A percentile compares a stretch with the other conserved stretches of the same genome.
Conservation (phyloP, 2,113 vertebrate species). For the Pteropus alecto region DNA sequence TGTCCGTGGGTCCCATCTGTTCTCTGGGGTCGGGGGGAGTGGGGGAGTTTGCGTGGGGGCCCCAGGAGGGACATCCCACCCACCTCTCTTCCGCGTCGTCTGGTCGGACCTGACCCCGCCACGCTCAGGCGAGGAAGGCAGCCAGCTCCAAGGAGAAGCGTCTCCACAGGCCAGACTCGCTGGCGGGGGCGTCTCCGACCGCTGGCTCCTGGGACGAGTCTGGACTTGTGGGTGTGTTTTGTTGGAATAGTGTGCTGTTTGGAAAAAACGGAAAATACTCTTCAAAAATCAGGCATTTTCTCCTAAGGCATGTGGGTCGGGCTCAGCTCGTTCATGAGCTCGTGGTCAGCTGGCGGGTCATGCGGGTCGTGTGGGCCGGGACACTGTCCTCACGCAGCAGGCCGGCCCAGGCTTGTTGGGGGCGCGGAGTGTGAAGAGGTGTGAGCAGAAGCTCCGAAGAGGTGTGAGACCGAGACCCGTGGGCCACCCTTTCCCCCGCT, state of each 20-base stretch:
- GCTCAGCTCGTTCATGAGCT: no score
- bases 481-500: background rate
- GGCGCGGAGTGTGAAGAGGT: background rate
- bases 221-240: background rate
- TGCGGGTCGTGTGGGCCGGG: no score
- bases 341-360: background rate
- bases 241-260: background rate
- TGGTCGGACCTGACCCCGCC: background rate
- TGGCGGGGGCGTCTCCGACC: background rate
- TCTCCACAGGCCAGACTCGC: no score
- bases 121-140: background rate
- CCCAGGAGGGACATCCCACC: background rate
- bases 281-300: background rate
- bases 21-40: background rate
- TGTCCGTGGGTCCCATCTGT: background rate
- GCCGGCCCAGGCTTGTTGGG: background rate
- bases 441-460: background rate
- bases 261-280: background rate
- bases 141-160: background rate
- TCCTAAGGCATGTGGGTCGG: background rate
- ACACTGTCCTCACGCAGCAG: background rate
- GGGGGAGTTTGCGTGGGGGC: background rate
- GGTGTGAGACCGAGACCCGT: fast-evolving
- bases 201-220: background rate
- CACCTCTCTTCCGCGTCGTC: background rate